Evolutionary conservation across 2,113 vertebrate genomes (phyloP).

Genomic region (Pangasianodon hypophthalmus): DNA sequence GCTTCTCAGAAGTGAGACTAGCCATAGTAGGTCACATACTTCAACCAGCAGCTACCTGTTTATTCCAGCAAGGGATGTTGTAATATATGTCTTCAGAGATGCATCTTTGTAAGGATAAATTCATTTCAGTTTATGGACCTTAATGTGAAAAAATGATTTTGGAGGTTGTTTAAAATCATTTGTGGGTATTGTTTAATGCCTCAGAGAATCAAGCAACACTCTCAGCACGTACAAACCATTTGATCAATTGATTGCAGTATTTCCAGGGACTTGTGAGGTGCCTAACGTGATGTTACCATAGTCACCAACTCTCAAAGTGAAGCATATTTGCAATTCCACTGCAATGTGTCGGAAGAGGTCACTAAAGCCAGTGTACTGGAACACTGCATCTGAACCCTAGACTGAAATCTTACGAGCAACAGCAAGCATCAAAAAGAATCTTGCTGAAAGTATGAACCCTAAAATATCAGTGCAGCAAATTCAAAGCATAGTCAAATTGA

Average conservation of each 20-base stretch:
- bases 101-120: background rate
- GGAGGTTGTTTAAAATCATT: constrained; percentile 22
- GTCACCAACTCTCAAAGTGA: constrained; percentile 38
- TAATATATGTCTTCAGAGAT: constrained; percentile 4
- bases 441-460: background rate
- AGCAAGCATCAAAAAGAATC: background rate
- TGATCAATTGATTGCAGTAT: constrained; percentile 50
- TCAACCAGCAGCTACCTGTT: constrained; percentile 7
- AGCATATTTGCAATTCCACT: constrained; percentile 55
- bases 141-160: background rate
- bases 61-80: background rate
- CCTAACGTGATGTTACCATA: constrained; percentile 56
- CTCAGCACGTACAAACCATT: constrained; percentile 47
- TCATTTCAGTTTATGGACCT: background rate
- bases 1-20: constrained; percentile 4
- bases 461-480: background rate
- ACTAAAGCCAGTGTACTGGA: constrained; percentile 46
- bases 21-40: background rate
- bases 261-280: constrained; percentile 38
- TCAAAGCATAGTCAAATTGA: too few species aligned
- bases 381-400: constrained; percentile 35
- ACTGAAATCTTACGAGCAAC: constrained; percentile 9
- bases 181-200: background rate
- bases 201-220: constrained; percentile 30
- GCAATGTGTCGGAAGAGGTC: constrained; percentile 33